Evolutionary conservation across 2,113 vertebrate genomes (phyloP), one percentile per base, ranked within the genome.

Genomic region (Limanda limanda): DNA sequence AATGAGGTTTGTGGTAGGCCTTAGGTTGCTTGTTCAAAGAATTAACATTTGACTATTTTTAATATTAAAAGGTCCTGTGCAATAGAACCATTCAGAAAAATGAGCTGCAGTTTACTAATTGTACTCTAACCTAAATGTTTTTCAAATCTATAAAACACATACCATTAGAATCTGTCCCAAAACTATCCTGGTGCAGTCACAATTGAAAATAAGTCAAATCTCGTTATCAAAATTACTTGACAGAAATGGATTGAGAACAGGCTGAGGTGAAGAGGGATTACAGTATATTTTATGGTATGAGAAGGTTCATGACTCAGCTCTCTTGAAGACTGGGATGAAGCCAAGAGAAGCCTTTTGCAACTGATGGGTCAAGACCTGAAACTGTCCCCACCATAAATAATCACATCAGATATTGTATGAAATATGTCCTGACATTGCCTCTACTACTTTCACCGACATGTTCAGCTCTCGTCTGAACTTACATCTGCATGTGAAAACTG

Each of bases 301-400:
- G 56, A 13, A 59, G 25, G 47, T 86, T 81, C 42, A 68, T 85
- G 84, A 90, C 79, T 86, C 82, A 86, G 68, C 79, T 73, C 21
- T 71, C 66, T 74, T 51, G 23, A 12, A 67, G 51, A 83, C 52
- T 79, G 82, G 74, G 66, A 4, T 75, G 35, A 76, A 68, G 76
- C 84, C 86, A 88, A 71, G 68, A 81, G 55, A 57, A 57, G 84
- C 51, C 62, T 77, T 85, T 83, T 77, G 42, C 74, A 72, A 75
- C 48, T 61, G 68, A 56, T 76, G 56, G 79, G 74, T 83, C 78
- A 70, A 6, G 45, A 87, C 79, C 69, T 45, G 74, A 83, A 88
- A 79, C 58, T 83, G 74, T 51, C 67, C 47, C 76, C 31, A 24
- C 23, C 25, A 66, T 68, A 66, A 79, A 80, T 68, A 78, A 78